phyloP scores from a whole-genome alignment of 2,113 vertebrate species.

The Opisthocomus hoazin region DNA sequence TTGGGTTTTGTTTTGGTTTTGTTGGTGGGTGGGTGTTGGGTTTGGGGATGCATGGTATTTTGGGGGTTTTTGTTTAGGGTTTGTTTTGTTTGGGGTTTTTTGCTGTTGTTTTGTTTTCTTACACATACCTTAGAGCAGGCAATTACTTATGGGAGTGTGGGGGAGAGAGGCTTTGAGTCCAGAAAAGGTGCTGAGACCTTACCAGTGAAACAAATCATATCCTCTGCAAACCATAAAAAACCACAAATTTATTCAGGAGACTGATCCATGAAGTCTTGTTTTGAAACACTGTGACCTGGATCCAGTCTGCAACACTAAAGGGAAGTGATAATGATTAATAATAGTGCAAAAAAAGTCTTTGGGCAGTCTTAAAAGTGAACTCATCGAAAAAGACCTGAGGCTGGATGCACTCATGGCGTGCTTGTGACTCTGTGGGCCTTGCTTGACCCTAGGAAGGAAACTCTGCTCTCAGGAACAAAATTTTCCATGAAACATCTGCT shows the following conservation, averaged over 20 bases:
- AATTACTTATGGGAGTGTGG: neutral
- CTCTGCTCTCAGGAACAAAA: neutral
- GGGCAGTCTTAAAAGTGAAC: neutral
- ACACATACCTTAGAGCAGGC: neutral
- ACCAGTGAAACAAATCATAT: neutral
- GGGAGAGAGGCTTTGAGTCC: neutral
- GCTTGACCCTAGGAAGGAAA: neutral
- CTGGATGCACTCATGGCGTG: neutral
- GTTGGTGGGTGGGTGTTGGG: no score
- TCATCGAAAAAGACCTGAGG: neutral
- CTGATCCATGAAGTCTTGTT: neutral
- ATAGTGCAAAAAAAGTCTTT: neutral
- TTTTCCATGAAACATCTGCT: conserved; percentile 19
- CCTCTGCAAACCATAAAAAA: neutral
- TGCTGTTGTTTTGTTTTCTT: no score
- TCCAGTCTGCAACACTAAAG: neutral
- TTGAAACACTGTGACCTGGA: neutral
- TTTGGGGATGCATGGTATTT: no score
- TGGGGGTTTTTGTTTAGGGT: no score
- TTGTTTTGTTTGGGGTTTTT: no score
- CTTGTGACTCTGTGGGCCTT: neutral
- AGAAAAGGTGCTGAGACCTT: neutral
- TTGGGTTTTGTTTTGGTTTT: neutral
- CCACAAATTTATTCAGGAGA: neutral
- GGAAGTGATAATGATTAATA: neutral